These are phyloP conservation scores for Macrochelys suwanniensis DNA, from an alignment of 2,797 vertebrate genomes.

Conservation along the genomic window DNA sequence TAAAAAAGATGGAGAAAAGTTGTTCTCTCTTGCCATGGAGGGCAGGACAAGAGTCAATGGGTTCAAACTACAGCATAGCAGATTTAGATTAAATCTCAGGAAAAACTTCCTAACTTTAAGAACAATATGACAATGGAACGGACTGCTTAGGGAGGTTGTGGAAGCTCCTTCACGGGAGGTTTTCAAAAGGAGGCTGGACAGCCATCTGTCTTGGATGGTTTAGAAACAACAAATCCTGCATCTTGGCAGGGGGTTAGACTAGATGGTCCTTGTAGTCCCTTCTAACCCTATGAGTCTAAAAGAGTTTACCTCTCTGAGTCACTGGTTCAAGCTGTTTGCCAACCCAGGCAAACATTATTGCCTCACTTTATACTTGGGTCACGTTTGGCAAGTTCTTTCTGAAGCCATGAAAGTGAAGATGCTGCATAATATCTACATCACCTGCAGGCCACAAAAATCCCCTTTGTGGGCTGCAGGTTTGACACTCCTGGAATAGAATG, in stretches of 20 bases:
- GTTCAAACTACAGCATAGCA: background rate
- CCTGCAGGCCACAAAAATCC: background rate
- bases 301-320: background rate
- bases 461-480: rapidly evolving
- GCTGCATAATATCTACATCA: background rate
- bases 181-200: background rate
- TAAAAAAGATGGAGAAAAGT: background rate
- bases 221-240: background rate
- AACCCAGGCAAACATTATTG: background rate
- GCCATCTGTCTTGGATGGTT: background rate
- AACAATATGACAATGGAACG: background rate
- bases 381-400: background rate
- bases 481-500: background rate
- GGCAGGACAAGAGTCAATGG: background rate
- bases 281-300: background rate
- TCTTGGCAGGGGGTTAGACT: background rate
- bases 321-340: background rate
- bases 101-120: background rate
- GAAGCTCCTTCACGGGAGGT: too few relatives aligned
- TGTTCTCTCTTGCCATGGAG: background rate
- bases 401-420: background rate
- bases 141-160: background rate
- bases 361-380: background rate
- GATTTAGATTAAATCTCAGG: background rate
- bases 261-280: background rate